Conservation (phyloP, 1,140 invertebrate species). For the Drosophila erecta region DNA sequence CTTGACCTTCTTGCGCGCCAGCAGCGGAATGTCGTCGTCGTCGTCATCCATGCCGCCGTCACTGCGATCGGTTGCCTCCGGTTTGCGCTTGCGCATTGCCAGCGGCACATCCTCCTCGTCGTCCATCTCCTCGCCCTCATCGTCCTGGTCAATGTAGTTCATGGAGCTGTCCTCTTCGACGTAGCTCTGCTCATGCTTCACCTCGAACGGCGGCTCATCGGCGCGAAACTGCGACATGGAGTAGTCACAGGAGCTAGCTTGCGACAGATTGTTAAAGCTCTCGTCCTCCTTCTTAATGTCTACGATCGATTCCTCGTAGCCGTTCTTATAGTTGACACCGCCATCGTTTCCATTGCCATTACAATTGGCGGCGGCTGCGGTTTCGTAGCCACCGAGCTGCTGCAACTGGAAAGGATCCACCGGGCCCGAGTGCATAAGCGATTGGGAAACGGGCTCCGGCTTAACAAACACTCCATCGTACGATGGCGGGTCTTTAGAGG, state of each 20-base stretch:
- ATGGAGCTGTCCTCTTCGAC: constrained; percentile 62
- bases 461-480: constrained; percentile 81
- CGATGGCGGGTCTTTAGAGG: constrained; percentile 60
- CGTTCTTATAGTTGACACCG: constrained; percentile 82
- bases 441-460: constrained; percentile 85
- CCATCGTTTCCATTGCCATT: constrained; percentile 24
- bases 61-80: constrained; percentile 36
- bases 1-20: constrained; percentile 87
- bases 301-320: constrained; percentile 69
- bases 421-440: constrained; percentile 35
- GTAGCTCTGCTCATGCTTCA: constrained; percentile 67
- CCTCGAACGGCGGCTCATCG: constrained; percentile 84
- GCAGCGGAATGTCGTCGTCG: constrained; percentile 89
- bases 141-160: constrained; percentile 86
- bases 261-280: constrained; percentile 85
- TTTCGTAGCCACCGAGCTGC: constrained; percentile 4
- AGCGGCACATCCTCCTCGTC: constrained; percentile 91
- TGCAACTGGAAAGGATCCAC: constrained; percentile 53
- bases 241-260: constrained; percentile 88
- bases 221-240: constrained; percentile 88
- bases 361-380: constrained; percentile 25
- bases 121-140: constrained; percentile 89
- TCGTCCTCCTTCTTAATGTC: constrained; percentile 75
- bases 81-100: constrained; percentile 86
- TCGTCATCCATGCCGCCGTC: constrained; percentile 77